phyloP scores from a whole-genome alignment of 2,797 vertebrate species.

The Labroides dimidiatus region DNA sequence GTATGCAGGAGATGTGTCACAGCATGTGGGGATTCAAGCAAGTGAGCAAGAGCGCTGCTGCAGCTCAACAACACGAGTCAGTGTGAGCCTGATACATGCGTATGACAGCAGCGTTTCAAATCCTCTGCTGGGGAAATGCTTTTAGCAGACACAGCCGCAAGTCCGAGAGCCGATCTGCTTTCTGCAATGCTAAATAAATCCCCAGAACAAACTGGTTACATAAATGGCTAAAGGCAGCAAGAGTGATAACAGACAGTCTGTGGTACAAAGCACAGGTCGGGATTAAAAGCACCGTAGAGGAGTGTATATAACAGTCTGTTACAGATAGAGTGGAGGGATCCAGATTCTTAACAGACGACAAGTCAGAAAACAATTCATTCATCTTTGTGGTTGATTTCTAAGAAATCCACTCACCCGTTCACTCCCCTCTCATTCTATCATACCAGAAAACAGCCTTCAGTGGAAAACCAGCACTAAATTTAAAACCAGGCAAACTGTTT shows the following conservation, averaged over 20 bases:
- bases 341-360: not conserved
- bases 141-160: slow-evolving; percentile 31
- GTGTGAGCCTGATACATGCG: slow-evolving; percentile 3
- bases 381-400: no score
- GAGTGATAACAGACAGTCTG: slow-evolving; percentile 17
- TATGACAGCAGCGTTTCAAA: slow-evolving; percentile 38
- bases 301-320: slow-evolving; percentile 6
- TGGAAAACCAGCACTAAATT: slow-evolving; percentile 50
- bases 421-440: slow-evolving; percentile 47
- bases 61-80: not conserved
- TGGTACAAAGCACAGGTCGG: slow-evolving; percentile 8
- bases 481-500: slow-evolving; percentile 46
- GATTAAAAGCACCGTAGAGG: not conserved
- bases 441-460: slow-evolving; percentile 29
- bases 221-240: slow-evolving; percentile 60
- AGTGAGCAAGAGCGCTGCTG: not conserved
- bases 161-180: slow-evolving; percentile 17
- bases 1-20: slow-evolving; percentile 3
- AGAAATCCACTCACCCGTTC: slow-evolving; percentile 5
- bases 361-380: no score
- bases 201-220: slow-evolving; percentile 66
- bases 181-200: slow-evolving; percentile 61
- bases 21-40: slow-evolving; percentile 7
- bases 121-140: slow-evolving; percentile 42
- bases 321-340: not conserved